These are phyloP conservation scores for Seriola dumerili DNA, from an alignment of 2,113 vertebrate species.

Conservation along the genomic window DNA sequence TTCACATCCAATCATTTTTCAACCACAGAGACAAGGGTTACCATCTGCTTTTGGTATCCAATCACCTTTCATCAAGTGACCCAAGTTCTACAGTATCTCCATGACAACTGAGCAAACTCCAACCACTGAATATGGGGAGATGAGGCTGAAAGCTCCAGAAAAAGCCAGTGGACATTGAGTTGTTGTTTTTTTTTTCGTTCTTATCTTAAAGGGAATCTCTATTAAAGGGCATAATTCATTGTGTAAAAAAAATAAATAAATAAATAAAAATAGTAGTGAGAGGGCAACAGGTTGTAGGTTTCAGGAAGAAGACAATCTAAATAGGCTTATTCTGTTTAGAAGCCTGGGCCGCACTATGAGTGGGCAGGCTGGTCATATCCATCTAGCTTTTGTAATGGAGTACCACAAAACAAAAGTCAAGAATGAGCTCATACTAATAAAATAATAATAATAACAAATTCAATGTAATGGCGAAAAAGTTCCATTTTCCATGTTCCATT, in stretches of 20 bases:
- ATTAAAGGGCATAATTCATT: neutral
- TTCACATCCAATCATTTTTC: too few species aligned
- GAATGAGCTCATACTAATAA: neutral
- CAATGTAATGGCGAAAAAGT: neutral
- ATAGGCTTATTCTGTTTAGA: neutral
- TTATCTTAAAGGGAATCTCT: neutral
- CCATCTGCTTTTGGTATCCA: too few species aligned
- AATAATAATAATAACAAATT: neutral
- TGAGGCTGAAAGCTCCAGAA: neutral
- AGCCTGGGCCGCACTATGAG: too few species aligned
- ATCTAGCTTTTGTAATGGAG: neutral
- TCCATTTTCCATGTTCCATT: neutral
- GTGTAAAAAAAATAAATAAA: neutral
- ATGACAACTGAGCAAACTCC: slow-evolving; percentile 13
- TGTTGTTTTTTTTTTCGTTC: too few species aligned
- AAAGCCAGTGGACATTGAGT: neutral
- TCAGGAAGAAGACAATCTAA: neutral
- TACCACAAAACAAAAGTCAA: neutral
- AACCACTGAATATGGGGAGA: neutral
- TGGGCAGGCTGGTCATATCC: neutral
- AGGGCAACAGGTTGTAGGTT: too few species aligned
- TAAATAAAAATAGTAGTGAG: neutral
- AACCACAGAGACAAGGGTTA: too few species aligned
- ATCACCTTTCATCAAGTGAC: too few species aligned
- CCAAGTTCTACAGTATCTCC: too few species aligned